phyloP scores from a whole-genome alignment of 2,888 invertebrate species.

The Euproctis similis region DNA sequence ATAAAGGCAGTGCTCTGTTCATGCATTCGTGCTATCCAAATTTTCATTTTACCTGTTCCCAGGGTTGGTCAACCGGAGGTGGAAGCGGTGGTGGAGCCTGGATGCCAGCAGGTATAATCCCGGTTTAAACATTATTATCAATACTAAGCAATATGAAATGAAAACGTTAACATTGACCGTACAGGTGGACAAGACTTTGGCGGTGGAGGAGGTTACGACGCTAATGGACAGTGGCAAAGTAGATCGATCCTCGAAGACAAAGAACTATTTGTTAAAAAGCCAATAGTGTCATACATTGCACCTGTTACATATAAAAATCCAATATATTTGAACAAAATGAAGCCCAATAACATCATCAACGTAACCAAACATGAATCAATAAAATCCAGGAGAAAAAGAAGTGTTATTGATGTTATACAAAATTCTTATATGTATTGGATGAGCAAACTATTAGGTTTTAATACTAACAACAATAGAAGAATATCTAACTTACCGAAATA shows the following conservation, averaged over 20 bases:
- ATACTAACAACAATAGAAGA: slow-evolving; percentile 32
- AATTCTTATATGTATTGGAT: slow-evolving; percentile 56
- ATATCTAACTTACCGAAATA: slow-evolving; percentile 40
- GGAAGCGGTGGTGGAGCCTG: slow-evolving; percentile 59
- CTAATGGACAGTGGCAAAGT: slow-evolving; percentile 69
- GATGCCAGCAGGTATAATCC: slow-evolving; percentile 68
- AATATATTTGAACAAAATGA: slow-evolving; percentile 22
- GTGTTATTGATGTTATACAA: slow-evolving; percentile 50
- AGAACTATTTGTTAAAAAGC: slow-evolving; percentile 11
- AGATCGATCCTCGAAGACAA: slow-evolving; percentile 41
- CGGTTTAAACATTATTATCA: slow-evolving; percentile 29
- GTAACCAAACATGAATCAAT: slow-evolving; percentile 6
- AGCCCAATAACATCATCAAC: slow-evolving; percentile 1
- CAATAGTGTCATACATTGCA: slow-evolving; percentile 37
- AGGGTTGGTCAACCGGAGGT: slow-evolving; percentile 66
- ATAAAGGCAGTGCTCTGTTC: too few relatives aligned
- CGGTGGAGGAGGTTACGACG: slow-evolving; percentile 59
- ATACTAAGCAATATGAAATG: slow-evolving; percentile 14
- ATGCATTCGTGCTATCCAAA: too few relatives aligned
- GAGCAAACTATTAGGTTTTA: slow-evolving; percentile 44
- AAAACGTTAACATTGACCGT: slow-evolving; percentile 30
- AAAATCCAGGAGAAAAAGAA: slow-evolving; percentile 44
- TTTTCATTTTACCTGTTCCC: too few relatives aligned
- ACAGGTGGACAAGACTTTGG: slow-evolving; percentile 58
- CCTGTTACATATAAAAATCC: slow-evolving; percentile 28